These are phyloP conservation scores for Sesamia nonagrioides DNA, from an alignment of 1,140 invertebrate genomes.

Conservation along the genomic window DNA sequence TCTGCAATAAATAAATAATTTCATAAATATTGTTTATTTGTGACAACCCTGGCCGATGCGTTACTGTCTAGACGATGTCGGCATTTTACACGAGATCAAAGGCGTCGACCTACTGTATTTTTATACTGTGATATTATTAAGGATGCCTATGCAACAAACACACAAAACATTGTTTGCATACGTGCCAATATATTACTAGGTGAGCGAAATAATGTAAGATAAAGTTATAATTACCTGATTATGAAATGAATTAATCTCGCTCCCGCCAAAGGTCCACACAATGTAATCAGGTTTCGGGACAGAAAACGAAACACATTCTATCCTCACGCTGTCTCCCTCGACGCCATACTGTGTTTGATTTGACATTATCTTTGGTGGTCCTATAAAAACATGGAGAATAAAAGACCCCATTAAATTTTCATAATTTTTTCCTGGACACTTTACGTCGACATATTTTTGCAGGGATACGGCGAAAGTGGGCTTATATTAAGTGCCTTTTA, in stretches of 20 bases:
- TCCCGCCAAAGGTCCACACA: slow-evolving; percentile 93
- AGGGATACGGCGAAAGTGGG: slow-evolving; percentile 4
- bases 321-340: slow-evolving; percentile 92
- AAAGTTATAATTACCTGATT: slow-evolving; percentile 78
- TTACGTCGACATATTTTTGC: slow-evolving; percentile 13
- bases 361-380: slow-evolving; percentile 94
- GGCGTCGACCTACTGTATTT: no score
- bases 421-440: slow-evolving; percentile 7
- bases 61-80: no score
- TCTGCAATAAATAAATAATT: no score
- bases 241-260: slow-evolving; percentile 91
- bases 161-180: no score
- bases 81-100: no score
- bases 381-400: slow-evolving; percentile 72
- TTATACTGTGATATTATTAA: no score
- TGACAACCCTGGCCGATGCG: no score
- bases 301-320: slow-evolving; percentile 96
- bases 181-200: no score
- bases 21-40: no score
- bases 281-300: slow-evolving; percentile 96
- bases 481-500: background rate
- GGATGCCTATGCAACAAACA: no score
- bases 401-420: slow-evolving; percentile 12
- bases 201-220: background rate
- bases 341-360: slow-evolving; percentile 95